Base-by-base conservation (phyloP, 1,140 invertebrate genomes). In the Centruroides sculpturatus region DNA sequence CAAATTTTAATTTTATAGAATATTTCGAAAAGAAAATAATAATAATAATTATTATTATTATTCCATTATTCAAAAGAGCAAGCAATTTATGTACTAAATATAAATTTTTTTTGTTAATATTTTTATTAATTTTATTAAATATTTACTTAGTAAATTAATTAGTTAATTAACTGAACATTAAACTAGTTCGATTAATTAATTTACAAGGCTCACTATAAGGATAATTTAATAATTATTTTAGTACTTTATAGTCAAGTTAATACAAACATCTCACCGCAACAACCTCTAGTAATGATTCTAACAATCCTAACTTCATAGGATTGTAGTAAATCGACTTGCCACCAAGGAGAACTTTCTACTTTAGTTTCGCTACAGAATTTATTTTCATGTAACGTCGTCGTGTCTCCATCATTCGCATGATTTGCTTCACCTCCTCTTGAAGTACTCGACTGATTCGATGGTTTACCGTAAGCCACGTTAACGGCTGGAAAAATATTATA, bases 301-400 rank as follows among this genome's bases (percentile, higher is more conserved):
- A 94, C 85, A 8, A 88, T 86, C 69, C 85, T 83, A 47, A 93
- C 82, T 9, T 88, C 79, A 70, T 92, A 90, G 10, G 88, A 81
- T 51, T 84, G 78, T 5, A 94, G 77, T 11, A 94, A 75, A 71
- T 94, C 87, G 0, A 92, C 89, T 62, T 84, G 83, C 90, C 90
- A 94, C 88, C 89, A 93, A 0, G 90, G 89, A 10, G 87, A 90
- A 11, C 62, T 61, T 69, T 93, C 90, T 57, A 84, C 83, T 67
- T 87, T 84, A 0, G 90, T 94, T 74, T 92, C 89, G 0, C 88
- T 89, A 72, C 91, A 93, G 61, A 86, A 76, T 69, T 85, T 85
- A 1, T 86, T 86, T 68, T 92, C 89, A 68, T 92, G 88, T 57
- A 91, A 84, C 0, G 85, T 88, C 62, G 81, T 84, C 68, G 77